Evolutionary conservation across 2,888 invertebrate species (phyloP).

Genomic region (Isotomurus palustris): DNA sequence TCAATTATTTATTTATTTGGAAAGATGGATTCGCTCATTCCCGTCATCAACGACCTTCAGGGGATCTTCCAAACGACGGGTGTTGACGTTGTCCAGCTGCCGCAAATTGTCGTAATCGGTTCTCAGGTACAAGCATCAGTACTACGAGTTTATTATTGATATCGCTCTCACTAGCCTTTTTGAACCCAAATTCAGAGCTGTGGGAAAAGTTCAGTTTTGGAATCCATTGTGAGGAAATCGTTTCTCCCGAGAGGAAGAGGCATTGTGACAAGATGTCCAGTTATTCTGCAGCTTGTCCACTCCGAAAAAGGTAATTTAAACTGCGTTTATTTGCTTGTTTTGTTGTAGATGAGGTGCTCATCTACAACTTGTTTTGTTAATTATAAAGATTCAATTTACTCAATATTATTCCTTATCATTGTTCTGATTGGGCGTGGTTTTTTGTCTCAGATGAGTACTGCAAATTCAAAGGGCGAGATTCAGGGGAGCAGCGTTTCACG

Average conservation of each 20-base stretch:
- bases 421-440: too few species aligned
- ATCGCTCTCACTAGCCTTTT: neutral
- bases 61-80: constrained; percentile 8
- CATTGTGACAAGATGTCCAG: constrained; percentile 10
- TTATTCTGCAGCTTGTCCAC: neutral
- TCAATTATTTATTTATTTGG: too few species aligned
- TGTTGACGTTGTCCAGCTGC: constrained; percentile 10
- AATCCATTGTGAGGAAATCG: constrained; percentile 7
- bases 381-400: neutral
- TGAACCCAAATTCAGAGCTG: neutral
- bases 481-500: neutral
- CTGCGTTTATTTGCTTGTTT: too few species aligned
- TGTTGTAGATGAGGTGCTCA: too few species aligned
- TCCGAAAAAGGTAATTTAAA: neutral
- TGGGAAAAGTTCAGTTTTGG: constrained; percentile 10
- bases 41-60: constrained; percentile 20
- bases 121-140: constrained; percentile 17
- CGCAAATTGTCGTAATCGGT: constrained; percentile 31
- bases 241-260: constrained; percentile 7
- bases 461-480: neutral
- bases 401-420: too few species aligned
- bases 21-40: constrained; percentile 14
- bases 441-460: too few species aligned
- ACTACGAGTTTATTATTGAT: neutral
- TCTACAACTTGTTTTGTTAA: too few species aligned